phyloP scores from a whole-genome alignment of 2,888 invertebrate genomes.

The Hofmannophila pseudospretella region DNA sequence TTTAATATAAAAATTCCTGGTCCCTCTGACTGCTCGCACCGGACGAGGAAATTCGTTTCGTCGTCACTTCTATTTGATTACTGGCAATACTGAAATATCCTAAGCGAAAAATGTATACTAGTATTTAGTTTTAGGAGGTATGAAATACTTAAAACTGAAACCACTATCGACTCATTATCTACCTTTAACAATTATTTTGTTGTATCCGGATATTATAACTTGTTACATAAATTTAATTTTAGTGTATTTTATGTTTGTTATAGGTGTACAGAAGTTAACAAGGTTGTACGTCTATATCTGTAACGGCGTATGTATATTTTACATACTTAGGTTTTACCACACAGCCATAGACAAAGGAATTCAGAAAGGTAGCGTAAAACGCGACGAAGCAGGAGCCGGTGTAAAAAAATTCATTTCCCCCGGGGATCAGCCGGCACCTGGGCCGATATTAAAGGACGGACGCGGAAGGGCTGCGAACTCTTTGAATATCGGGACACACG shows the following conservation, averaged over 20 bases:
- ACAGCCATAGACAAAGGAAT: constrained; percentile 8
- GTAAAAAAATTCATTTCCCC: constrained; percentile 22
- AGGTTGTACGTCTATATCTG: no score
- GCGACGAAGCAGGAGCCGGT: constrained; percentile 3
- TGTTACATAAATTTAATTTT: no score
- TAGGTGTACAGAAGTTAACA: no score
- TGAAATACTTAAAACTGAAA: no score
- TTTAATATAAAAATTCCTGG: constrained; percentile 31
- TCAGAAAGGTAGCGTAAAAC: constrained; percentile 3
- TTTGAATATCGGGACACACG: constrained; percentile 17
- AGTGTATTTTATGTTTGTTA: no score
- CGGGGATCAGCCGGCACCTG: constrained; percentile 13
- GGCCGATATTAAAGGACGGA: constrained; percentile 16
- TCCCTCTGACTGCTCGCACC: constrained; percentile 1
- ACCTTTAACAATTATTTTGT: no score
- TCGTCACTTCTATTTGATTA: constrained; percentile 1
- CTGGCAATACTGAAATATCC: background rate
- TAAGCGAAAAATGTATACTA: no score
- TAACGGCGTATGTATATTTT: no score
- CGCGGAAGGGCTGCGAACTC: constrained; percentile 7
- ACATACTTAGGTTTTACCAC: no score
- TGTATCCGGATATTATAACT: no score
- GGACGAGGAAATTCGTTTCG: constrained; percentile 1
- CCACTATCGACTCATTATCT: no score
- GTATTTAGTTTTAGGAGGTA: no score